Percentiles rank a stretch among this genome's conserved stretches.
These are phyloP conservation scores for Hippasteria phrygiana DNA, from an alignment of 53 echinoderm and acorn worm species.

Conservation along the genomic window DNA sequence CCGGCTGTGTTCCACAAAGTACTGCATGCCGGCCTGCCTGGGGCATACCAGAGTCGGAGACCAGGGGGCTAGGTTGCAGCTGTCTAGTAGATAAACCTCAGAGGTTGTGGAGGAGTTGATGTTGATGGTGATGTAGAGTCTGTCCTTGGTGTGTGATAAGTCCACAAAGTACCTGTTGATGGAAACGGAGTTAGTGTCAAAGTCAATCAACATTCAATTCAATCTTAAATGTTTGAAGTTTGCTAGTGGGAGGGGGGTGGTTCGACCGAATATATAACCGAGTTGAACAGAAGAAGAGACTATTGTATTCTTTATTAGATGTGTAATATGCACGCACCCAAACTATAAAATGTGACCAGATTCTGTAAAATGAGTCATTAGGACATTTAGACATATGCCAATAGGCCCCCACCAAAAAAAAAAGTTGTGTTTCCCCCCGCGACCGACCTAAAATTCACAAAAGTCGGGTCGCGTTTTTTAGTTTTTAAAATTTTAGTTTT, in stretches of 20 bases:
- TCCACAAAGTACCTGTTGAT: constrained; percentile 80
- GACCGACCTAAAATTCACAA: too few species aligned
- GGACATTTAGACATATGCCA: too few species aligned
- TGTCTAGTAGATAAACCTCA: constrained; percentile 66
- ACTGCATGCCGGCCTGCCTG: constrained; percentile 71
- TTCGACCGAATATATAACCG: too few species aligned
- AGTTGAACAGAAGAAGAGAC: too few species aligned
- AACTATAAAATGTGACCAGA: too few species aligned
- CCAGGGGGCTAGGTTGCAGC: background rate
- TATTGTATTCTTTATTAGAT: too few species aligned
- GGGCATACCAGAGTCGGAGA: constrained; percentile 59
- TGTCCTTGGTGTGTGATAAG: constrained; percentile 75
- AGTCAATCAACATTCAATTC: background rate
- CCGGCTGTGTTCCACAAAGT: constrained; percentile 71
- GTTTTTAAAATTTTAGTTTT: too few species aligned
- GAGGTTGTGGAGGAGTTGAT: constrained; percentile 67
- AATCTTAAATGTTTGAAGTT: background rate
- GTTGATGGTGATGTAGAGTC: constrained; percentile 67
- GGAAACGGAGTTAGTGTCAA: background rate
- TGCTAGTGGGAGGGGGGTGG: background rate
- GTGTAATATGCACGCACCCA: too few species aligned
- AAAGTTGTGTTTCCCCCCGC: too few species aligned
- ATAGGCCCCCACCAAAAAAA: too few species aligned
- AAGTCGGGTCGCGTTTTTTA: too few species aligned
- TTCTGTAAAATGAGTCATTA: too few species aligned